phyloP scores from a whole-genome alignment of 1,140 invertebrate species.

The Drosophila tsacasi region DNA sequence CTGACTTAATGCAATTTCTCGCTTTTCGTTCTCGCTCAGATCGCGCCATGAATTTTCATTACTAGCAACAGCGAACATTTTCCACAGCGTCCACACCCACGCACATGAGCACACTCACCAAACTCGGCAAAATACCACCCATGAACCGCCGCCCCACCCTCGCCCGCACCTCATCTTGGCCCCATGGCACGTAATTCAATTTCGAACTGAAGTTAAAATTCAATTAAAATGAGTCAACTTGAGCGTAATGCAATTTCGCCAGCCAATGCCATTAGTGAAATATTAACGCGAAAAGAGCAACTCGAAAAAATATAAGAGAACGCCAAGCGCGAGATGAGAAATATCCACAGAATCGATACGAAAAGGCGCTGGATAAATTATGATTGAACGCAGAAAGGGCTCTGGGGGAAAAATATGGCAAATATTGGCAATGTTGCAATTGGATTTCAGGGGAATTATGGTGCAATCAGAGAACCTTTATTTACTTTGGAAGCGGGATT shows the following conservation, averaged over 20 bases:
- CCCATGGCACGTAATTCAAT: slow-evolving; percentile 77
- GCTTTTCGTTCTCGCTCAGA: slow-evolving; percentile 39
- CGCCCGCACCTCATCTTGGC: slow-evolving; percentile 43
- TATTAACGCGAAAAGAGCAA: slow-evolving; percentile 74
- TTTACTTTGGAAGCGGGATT: background rate
- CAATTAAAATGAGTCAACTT: slow-evolving; percentile 84
- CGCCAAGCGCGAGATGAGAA: slow-evolving; percentile 12
- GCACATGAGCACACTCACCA: slow-evolving; percentile 5
- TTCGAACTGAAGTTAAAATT: slow-evolving; percentile 84
- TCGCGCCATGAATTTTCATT: slow-evolving; percentile 64
- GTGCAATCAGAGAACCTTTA: background rate
- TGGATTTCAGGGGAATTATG: background rate
- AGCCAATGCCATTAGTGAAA: slow-evolving; percentile 83
- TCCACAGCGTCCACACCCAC: slow-evolving; percentile 30
- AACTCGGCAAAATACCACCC: slow-evolving; percentile 14
- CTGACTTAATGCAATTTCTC: slow-evolving; percentile 67
- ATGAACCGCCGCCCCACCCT: background rate
- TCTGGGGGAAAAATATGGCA: slow-evolving; percentile 6
- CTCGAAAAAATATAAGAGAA: slow-evolving; percentile 28
- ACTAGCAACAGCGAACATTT: slow-evolving; percentile 49
- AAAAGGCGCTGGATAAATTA: slow-evolving; percentile 37
- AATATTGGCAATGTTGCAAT: slow-evolving; percentile 5
- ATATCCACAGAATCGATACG: slow-evolving; percentile 8
- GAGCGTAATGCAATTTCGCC: slow-evolving; percentile 81
- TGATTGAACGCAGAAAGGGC: slow-evolving; percentile 14